These are phyloP conservation scores for Nerophis lumbriciformis DNA, from an alignment of 2,113 vertebrate species.

Conservation along the genomic window DNA sequence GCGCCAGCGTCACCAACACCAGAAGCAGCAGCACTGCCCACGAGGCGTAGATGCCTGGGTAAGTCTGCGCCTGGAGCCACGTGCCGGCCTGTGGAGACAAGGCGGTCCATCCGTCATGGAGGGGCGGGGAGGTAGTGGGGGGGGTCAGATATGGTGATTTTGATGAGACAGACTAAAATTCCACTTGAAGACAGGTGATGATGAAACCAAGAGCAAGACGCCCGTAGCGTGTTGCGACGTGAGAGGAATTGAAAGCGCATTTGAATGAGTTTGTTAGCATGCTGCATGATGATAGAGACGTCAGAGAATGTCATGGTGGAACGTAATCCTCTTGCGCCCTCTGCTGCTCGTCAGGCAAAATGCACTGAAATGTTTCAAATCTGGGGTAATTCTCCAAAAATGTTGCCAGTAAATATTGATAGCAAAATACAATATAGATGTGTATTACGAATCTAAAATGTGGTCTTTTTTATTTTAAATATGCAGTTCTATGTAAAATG, in stretches of 20 bases:
- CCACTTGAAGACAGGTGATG: constrained; percentile 3
- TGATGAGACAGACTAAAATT: neutral
- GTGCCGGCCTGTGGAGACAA: constrained; percentile 76
- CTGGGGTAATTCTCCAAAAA: too few relatives aligned
- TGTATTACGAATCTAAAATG: too few relatives aligned
- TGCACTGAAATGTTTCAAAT: neutral
- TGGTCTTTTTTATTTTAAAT: too few relatives aligned
- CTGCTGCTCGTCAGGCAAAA: constrained; percentile 32
- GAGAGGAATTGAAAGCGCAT: constrained; percentile 2
- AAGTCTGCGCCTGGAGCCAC: constrained; percentile 76
- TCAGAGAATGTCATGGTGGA: too few relatives aligned
- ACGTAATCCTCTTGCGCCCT: constrained; percentile 39
- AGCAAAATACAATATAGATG: too few relatives aligned
- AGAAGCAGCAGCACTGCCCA: constrained; percentile 82
- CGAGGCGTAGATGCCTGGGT: constrained; percentile 83
- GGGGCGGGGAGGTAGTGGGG: too few relatives aligned
- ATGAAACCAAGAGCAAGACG: neutral
- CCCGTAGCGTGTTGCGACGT: neutral
- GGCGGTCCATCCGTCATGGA: too few relatives aligned
- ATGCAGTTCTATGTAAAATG: too few relatives aligned
- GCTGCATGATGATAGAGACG: too few relatives aligned
- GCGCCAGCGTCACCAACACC: constrained; percentile 78
- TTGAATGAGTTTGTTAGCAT: neutral
- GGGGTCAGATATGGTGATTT: too few relatives aligned
- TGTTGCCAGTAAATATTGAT: too few relatives aligned